These are phyloP conservation scores for Drosophila kokeensis DNA, from an alignment of 2,888 invertebrate species.

Conservation along the genomic window DNA sequence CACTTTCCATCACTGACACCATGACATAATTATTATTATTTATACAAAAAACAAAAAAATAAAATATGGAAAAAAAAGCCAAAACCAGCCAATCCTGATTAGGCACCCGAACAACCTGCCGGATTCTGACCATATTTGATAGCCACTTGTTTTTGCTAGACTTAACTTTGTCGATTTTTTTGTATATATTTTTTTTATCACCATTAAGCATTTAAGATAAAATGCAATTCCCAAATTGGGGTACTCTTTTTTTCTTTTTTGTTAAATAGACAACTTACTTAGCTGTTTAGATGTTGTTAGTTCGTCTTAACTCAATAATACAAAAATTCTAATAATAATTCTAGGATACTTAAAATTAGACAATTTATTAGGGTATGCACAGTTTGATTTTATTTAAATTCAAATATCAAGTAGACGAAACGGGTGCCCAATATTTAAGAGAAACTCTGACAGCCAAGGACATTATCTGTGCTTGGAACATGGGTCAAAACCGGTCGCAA, in stretches of 20 bases:
- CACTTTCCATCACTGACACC: constrained; percentile 80
- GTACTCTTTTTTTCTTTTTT: neutral
- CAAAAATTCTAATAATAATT: neutral
- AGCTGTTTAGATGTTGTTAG: neutral
- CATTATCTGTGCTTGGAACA: constrained; percentile 33
- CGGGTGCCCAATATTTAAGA: constrained; percentile 42
- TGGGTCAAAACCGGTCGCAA: constrained; percentile 57
- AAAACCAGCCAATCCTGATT: constrained; percentile 69
- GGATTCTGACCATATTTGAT: constrained; percentile 62
- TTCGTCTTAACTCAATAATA: neutral
- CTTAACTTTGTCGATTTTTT: constrained; percentile 27
- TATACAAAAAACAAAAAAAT: constrained; percentile 8
- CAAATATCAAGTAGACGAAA: constrained; percentile 31
- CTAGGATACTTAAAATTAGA: neutral
- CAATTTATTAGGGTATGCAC: constrained; percentile 9
- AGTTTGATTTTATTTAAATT: neutral
- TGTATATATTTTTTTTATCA: neutral
- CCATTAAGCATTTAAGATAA: constrained; percentile 3
- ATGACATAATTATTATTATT: constrained; percentile 78
- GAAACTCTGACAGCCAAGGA: constrained; percentile 62
- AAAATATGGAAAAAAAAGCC: constrained; percentile 3
- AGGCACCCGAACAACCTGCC: constrained; percentile 47
- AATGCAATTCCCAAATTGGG: neutral
- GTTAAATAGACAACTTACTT: neutral
- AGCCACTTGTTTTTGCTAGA: constrained; percentile 42